Base-by-base conservation (phyloP, 2,888 invertebrate species). In the Spilarctia lutea region DNA sequence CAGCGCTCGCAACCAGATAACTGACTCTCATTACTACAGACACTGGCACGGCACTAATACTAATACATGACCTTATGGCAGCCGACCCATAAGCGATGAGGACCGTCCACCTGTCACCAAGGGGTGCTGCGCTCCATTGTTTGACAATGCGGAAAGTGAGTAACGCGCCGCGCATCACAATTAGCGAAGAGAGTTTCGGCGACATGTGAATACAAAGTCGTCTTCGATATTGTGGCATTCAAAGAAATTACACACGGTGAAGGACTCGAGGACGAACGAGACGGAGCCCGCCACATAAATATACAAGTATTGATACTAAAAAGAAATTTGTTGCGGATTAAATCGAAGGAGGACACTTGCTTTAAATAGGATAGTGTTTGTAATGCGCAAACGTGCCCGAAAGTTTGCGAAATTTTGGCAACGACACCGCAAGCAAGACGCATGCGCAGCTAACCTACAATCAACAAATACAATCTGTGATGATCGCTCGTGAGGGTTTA, bases 111-210 rank as follows among this genome's bases (percentile, higher is more conserved):
- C 89, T 85, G 81, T 91, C 91, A 91, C 94, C 93, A 93, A 88
- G 91, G 93, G 92, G 93, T 90, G 91, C 87, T 84, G 86, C 87
- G 85, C 90, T 87, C 91, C 88, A 94, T 94, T 92, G 92, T 94
- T 90, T 89, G 89, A 91, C 92, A 89, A 94, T 93, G 94, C 94
- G 94, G 93, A 94, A 94, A 93, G 94, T 91, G 88, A 85, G 83
- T 91, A 83, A 95, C 94, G 92, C 91, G 88, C 81, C 87, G 78
- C 87, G 95, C 94, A 95, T 96, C 84, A 81, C 88, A 95, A 95
- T 94, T 90, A 92, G 90, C 86, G 81, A 94, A 94, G 95, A 95
- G 95, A 95, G 94, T 93, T 95, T 92, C 87, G 93, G 92, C 92
- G 91, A 89, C 91, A 87, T 91, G 90, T 93, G 94, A 94, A 94